A percentile compares a stretch with the other conserved stretches of the same genome.
These are phyloP conservation scores for Hylia prasina DNA, from an alignment of 2,113 vertebrate genomes.

Conservation along the genomic window DNA sequence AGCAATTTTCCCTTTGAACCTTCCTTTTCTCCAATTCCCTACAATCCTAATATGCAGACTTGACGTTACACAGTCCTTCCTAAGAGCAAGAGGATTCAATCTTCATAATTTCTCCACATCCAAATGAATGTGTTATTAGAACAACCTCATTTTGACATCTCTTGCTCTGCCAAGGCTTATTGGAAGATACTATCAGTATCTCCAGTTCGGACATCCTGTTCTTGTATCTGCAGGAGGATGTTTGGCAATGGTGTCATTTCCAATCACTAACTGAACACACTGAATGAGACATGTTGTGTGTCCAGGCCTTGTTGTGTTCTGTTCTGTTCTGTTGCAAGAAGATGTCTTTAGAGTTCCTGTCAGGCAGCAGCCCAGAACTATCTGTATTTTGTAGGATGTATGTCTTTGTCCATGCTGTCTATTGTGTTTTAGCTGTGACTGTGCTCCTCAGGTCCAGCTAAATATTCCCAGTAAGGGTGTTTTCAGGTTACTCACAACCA, in stretches of 20 bases:
- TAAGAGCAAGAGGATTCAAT: background rate
- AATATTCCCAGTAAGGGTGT: background rate
- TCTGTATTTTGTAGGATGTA: background rate
- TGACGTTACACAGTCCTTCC: background rate
- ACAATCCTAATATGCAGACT: background rate
- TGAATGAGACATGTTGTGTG: too few relatives aligned
- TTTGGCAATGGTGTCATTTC: background rate
- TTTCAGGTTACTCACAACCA: background rate
- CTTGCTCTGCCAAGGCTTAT: background rate
- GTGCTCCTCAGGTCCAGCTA: background rate
- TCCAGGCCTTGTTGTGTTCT: background rate
- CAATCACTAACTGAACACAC: background rate
- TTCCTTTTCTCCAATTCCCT: background rate
- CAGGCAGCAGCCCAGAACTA: background rate
- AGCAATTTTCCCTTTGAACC: background rate
- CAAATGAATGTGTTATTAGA: background rate
- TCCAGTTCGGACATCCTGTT: background rate
- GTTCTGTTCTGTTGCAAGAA: background rate
- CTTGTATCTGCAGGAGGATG: accelerated
- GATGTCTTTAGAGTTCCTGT: background rate
- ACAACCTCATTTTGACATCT: background rate
- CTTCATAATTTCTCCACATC: background rate
- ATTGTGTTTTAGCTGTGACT: background rate
- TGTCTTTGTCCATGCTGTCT: background rate
- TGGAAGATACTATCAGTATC: background rate